These are phyloP conservation scores for Elymnias hypermnestra DNA, from an alignment of 1,140 invertebrate species.

Conservation along the genomic window DNA sequence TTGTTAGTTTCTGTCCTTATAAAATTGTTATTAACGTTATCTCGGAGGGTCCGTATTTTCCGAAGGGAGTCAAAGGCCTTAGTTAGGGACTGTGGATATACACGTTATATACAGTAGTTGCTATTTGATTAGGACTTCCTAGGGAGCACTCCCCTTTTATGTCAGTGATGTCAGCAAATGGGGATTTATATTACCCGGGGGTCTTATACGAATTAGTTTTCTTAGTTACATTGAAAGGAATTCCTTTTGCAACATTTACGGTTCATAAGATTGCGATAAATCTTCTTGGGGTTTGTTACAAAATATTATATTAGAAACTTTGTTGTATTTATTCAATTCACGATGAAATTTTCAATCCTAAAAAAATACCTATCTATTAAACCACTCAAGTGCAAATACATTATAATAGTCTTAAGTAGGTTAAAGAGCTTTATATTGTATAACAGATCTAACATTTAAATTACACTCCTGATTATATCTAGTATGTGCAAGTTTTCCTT, in stretches of 20 bases:
- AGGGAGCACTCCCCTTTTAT: constrained; percentile 35
- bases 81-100: constrained; percentile 23
- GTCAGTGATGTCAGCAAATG: constrained; percentile 49
- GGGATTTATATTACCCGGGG: constrained; percentile 42
- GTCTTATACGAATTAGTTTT: constrained; percentile 28
- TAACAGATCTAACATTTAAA: too few species aligned
- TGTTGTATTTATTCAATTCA: too few species aligned
- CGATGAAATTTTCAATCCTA: too few species aligned
- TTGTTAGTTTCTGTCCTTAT: constrained; percentile 31
- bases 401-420: too few species aligned
- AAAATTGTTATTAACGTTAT: constrained; percentile 60
- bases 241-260: constrained; percentile 9
- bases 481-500: too few species aligned
- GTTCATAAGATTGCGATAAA: background rate
- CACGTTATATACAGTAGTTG: constrained; percentile 44
- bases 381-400: too few species aligned
- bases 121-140: constrained; percentile 62
- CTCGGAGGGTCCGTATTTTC: constrained; percentile 34
- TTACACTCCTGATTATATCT: too few species aligned
- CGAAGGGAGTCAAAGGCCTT: constrained; percentile 29
- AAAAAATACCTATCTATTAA: too few species aligned
- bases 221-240: constrained; percentile 23
- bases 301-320: too few species aligned
- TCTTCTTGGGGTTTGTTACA: too few species aligned
- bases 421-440: too few species aligned